These are phyloP conservation scores for Eristalinus aeneus DNA, from an alignment of 2,888 invertebrate species.

Conservation along the genomic window DNA sequence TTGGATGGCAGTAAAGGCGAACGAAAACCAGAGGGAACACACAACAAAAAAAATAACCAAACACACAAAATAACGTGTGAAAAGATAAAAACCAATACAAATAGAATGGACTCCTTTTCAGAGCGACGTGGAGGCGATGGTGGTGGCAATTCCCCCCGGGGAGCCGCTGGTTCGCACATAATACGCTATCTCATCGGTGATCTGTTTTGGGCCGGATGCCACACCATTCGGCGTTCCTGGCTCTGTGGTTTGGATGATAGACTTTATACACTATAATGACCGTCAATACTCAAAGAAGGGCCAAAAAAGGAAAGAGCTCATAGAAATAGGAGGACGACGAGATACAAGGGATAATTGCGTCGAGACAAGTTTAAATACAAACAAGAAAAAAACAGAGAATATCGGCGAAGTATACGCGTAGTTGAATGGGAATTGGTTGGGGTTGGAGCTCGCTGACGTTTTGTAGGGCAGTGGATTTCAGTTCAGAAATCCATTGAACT, in stretches of 20 bases:
- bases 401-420: constrained; percentile 43
- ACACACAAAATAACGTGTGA: not conserved
- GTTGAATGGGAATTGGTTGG: constrained; percentile 6
- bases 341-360: constrained; percentile 45
- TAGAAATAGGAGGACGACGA: not conserved
- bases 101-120: not conserved
- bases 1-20: constrained; percentile 1
- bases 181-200: constrained; percentile 23
- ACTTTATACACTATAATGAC: constrained; percentile 29
- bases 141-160: constrained; percentile 1
- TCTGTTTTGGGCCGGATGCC: constrained; percentile 42
- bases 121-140: not conserved
- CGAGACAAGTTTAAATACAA: constrained; percentile 47
- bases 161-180: not conserved
- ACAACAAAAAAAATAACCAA: not conserved
- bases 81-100: constrained; percentile 5
- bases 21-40: not conserved
- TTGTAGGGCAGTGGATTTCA: constrained; percentile 27
- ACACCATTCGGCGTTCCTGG: constrained; percentile 11
- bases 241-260: constrained; percentile 43
- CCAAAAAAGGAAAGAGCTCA: not conserved
- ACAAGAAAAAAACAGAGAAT: constrained; percentile 14
- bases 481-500: constrained; percentile 14
- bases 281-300: constrained; percentile 4
- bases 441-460: not conserved